phyloP scores from a whole-genome alignment of 2,797 vertebrate genomes.

The Rhabdophis nuchalis region DNA sequence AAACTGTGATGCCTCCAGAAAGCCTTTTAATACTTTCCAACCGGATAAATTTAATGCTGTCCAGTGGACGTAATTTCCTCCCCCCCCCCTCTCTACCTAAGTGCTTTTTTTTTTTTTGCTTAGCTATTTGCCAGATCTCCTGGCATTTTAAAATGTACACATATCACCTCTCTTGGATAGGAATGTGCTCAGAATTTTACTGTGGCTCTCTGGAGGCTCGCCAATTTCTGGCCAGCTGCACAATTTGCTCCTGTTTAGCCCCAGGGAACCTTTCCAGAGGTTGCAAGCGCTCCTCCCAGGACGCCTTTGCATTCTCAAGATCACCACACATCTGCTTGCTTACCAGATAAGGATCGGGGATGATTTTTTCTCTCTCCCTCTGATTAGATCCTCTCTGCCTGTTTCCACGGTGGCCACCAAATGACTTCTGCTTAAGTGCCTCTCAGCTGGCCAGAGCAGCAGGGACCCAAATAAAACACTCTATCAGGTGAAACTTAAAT shows the following conservation, averaged over 20 bases:
- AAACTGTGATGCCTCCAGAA: accelerated
- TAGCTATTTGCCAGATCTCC: conserved; percentile 5
- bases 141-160: not conserved
- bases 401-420: conserved; percentile 36
- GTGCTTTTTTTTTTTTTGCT: not conserved
- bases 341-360: not conserved
- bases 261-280: not conserved
- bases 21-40: not conserved
- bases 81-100: not conserved
- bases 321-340: not conserved
- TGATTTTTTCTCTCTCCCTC: conserved; percentile 30
- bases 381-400: conserved; percentile 11
- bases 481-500: conserved; percentile 40
- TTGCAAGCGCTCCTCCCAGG: conserved; percentile 29
- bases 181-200: conserved; percentile 30
- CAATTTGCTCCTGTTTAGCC: conserved; percentile 24
- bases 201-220: conserved; percentile 26
- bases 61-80: not conserved
- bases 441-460: conserved; percentile 27
- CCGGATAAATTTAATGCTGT: not conserved
- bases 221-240: conserved; percentile 35
- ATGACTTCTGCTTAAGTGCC: conserved; percentile 28
- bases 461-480: conserved; percentile 32
- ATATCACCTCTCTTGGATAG: conserved; percentile 38
- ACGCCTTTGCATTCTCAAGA: not conserved